Evolutionary conservation across 2,797 vertebrate genomes (phyloP).

Genomic region (Echeneis naucrates): DNA sequence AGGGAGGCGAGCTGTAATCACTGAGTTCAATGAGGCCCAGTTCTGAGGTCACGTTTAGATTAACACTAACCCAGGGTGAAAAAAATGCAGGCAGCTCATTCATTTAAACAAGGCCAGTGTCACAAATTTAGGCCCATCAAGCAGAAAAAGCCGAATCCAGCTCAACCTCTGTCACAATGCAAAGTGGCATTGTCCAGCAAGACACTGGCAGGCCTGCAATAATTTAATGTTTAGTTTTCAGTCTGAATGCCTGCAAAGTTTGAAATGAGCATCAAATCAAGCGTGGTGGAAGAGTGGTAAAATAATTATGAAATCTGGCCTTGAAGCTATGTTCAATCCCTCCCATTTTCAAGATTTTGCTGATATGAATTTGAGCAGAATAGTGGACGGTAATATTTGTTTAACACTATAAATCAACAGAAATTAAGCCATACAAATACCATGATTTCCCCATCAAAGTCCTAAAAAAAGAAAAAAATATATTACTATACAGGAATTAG

Average conservation of each 20-base stretch:
- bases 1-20: slow-evolving; percentile 20
- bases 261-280: slow-evolving; percentile 23
- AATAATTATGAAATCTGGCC: slow-evolving; percentile 17
- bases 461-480: not conserved
- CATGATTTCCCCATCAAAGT: not conserved
- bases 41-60: slow-evolving; percentile 32
- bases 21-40: slow-evolving; percentile 21
- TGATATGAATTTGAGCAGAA: slow-evolving; percentile 17
- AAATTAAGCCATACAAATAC: not conserved
- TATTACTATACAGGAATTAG: not conserved
- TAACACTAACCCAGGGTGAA: slow-evolving; percentile 12
- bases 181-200: slow-evolving; percentile 12
- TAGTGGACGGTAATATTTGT: not conserved
- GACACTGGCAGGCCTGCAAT: not conserved
- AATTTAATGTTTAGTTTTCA: slow-evolving; percentile 15
- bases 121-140: slow-evolving; percentile 3
- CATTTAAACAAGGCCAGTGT: slow-evolving; percentile 17
- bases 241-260: slow-evolving; percentile 2
- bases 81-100: slow-evolving; percentile 20
- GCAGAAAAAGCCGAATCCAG: slow-evolving; percentile 17
- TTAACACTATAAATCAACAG: slow-evolving; percentile 13
- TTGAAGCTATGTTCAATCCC: slow-evolving; percentile 5
- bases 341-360: slow-evolving; percentile 9
- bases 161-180: slow-evolving; percentile 19
- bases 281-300: not conserved